A percentile compares a stretch with the other conserved stretches of the same genome.
Evolutionary conservation across 1,140 invertebrate genomes (phyloP).

Genomic region (Fopius arisanus): DNA sequence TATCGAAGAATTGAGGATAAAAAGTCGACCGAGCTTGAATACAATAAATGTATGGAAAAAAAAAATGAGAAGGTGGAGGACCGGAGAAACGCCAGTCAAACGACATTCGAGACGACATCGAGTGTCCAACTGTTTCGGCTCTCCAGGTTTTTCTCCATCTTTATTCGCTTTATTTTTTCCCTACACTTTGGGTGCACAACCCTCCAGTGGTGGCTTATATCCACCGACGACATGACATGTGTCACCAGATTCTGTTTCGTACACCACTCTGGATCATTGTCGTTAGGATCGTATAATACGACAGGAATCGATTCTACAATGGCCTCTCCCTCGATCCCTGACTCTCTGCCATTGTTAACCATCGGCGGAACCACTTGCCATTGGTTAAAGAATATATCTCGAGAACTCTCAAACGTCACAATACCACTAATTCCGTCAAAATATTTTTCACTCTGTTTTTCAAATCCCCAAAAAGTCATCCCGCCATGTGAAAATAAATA

Average conservation of each 20-base stretch:
- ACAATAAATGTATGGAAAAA: neutral
- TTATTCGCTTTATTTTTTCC: neutral
- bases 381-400: neutral
- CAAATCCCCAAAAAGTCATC: no score
- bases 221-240: slow-evolving; percentile 22
- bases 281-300: slow-evolving; percentile 22
- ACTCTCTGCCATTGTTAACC: neutral
- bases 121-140: slow-evolving; percentile 44
- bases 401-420: neutral
- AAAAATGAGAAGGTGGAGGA: slow-evolving; percentile 22
- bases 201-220: slow-evolving; percentile 18
- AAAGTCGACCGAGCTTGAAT: neutral
- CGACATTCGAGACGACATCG: slow-evolving; percentile 44
- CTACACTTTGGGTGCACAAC: neutral
- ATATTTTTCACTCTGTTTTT: neutral
- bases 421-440: neutral
- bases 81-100: slow-evolving; percentile 38
- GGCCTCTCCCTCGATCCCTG: neutral
- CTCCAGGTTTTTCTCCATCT: slow-evolving; percentile 21
- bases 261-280: slow-evolving; percentile 24
- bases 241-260: slow-evolving; percentile 3
- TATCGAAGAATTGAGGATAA: neutral
- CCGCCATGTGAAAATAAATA: no score
- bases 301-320: slow-evolving; percentile 2
- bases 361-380: neutral